Evolutionary conservation across 30 jellyfish, hydroid and myxozoan genomes (phyloP).

Genomic region (Aurelia coerulea): DNA sequence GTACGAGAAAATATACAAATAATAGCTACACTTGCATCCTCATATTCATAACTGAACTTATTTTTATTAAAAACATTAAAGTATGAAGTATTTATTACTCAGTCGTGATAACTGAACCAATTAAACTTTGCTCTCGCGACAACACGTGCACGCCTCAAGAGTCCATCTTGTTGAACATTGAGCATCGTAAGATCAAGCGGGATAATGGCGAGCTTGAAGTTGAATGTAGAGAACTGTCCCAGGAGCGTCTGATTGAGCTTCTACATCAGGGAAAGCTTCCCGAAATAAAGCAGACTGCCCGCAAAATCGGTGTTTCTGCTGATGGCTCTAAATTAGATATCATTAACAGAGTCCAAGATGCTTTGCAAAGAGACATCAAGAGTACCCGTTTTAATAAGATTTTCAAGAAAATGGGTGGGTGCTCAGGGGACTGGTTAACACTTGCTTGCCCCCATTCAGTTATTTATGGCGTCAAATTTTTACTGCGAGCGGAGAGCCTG

Average conservation of each 20-base stretch:
- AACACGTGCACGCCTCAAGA: no score
- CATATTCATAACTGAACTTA: no score
- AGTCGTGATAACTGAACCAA: no score
- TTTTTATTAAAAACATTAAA: no score
- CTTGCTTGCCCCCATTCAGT: constrained; percentile 58
- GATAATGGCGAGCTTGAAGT: constrained; percentile 24
- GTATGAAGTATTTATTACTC: no score
- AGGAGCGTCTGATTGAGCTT: constrained; percentile 44
- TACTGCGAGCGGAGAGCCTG: constrained; percentile 58
- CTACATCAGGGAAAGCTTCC: neutral
- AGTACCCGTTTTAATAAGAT: constrained; percentile 25
- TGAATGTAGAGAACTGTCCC: constrained; percentile 41
- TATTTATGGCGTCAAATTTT: constrained; percentile 43
- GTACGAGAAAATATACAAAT: no score
- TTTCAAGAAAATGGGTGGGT: constrained; percentile 47
- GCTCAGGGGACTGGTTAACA: constrained; percentile 63
- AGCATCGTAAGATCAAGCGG: constrained; percentile 29
- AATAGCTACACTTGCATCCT: no score
- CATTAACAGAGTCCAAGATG: constrained; percentile 19
- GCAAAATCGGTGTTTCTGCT: constrained; percentile 12
- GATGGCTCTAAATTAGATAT: constrained; percentile 49
- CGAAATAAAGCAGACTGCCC: constrained; percentile 24
- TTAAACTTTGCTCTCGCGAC: no score
- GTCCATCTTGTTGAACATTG: no score
- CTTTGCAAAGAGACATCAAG: constrained; percentile 1